Evolutionary conservation across 2,797 vertebrate genomes (phyloP).

Genomic region (Paguma larvata): DNA sequence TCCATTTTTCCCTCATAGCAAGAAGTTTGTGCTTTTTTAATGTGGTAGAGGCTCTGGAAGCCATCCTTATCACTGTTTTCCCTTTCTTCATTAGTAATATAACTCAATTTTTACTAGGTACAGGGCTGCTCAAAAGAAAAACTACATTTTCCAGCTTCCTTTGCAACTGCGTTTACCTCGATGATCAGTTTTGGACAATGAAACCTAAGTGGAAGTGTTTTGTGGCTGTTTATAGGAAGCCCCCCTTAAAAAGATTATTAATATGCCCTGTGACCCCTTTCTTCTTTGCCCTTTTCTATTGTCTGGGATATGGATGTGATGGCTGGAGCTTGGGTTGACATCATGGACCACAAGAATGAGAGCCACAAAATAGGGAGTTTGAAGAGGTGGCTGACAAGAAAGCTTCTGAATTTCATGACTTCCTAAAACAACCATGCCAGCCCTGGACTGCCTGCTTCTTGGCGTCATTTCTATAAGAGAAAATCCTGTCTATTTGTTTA

Average conservation of each 20-base stretch:
- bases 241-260: neutral
- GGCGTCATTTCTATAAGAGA: neutral
- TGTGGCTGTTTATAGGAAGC: neutral
- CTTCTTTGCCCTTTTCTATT: neutral
- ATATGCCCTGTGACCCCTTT: neutral
- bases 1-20: neutral
- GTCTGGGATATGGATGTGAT: neutral
- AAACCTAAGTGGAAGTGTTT: neutral
- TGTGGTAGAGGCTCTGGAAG: neutral
- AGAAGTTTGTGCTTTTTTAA: slow-evolving; percentile 11
- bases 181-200: neutral
- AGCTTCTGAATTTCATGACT: neutral
- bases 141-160: slow-evolving; percentile 49
- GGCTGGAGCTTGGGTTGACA: neutral
- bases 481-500: neutral
- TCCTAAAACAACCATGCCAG: neutral
- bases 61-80: neutral
- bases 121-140: slow-evolving; percentile 44
- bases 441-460: neutral
- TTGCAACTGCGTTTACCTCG: slow-evolving; percentile 1
- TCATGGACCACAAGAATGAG: neutral
- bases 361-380: neutral
- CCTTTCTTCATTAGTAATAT: slow-evolving; percentile 31
- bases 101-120: slow-evolving; percentile 29
- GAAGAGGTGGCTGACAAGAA: neutral